A percentile compares a stretch with the other conserved stretches of the same genome.
Conservation (phyloP, 2,113 vertebrate genomes). For the Formicarius rufipectus region DNA sequence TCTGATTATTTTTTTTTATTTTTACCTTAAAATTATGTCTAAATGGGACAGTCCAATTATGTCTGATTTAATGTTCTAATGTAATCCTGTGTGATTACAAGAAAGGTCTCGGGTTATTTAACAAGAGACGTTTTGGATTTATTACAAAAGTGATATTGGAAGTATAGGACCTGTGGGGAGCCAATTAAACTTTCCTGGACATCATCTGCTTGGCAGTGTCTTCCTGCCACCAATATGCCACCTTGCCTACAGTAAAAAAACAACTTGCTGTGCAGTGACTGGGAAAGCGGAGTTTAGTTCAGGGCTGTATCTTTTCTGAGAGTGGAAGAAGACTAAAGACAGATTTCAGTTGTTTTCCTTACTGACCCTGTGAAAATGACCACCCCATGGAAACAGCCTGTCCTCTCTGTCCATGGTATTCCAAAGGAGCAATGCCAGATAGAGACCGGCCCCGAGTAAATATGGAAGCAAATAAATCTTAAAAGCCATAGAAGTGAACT, state of each 20-base stretch:
- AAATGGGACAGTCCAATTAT: constrained; percentile 63
- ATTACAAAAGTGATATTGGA: not conserved
- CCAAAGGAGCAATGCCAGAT: not conserved
- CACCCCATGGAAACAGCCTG: not conserved
- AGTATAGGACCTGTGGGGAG: constrained; percentile 27
- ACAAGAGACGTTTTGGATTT: constrained; percentile 45
- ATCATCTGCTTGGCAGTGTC: not conserved
- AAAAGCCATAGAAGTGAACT: not conserved
- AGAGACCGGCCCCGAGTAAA: not conserved
- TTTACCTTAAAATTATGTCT: constrained; percentile 57
- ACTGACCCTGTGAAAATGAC: not conserved
- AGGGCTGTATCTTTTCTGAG: not conserved
- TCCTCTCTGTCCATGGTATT: not conserved
- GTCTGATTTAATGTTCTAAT: constrained; percentile 59
- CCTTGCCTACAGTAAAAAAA: not conserved
- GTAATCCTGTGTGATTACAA: constrained; percentile 57
- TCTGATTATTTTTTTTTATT: constrained; percentile 1
- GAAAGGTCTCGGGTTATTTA: constrained; percentile 51
- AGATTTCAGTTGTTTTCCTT: not conserved
- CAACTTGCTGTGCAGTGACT: not conserved
- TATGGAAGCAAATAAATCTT: not conserved
- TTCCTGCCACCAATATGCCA: not conserved
- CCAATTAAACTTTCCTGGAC: constrained; percentile 49
- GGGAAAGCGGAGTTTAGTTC: not conserved
- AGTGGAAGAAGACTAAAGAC: not conserved